These are phyloP conservation scores for Micromesistius poutassou DNA, from an alignment of 2,797 vertebrate species.

Conservation along the genomic window DNA sequence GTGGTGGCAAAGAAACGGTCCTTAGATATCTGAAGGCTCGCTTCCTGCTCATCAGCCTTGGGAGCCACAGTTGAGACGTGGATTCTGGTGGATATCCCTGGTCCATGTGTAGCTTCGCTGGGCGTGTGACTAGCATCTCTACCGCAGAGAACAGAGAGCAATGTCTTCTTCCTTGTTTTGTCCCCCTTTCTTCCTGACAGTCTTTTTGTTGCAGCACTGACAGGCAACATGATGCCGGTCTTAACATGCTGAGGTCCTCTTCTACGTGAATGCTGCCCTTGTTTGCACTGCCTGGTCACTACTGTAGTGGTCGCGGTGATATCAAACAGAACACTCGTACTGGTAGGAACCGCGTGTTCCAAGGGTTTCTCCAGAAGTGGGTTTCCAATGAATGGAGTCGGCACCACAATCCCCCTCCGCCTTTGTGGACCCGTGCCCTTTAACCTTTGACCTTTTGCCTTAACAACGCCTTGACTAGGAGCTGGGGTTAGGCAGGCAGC, in stretches of 20 bases:
- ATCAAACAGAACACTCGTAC: constrained; percentile 5
- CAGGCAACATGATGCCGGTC: constrained; percentile 19
- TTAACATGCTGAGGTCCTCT: constrained; percentile 33
- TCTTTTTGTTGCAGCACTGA: constrained; percentile 23
- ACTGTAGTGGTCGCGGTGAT: constrained; percentile 9
- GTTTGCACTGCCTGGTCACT: background rate
- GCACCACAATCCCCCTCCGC: constrained; percentile 47
- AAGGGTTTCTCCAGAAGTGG: constrained; percentile 14
- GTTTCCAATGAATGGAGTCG: constrained; percentile 27
- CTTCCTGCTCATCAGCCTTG: constrained; percentile 1
- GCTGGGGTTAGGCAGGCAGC: background rate
- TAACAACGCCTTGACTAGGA: constrained; percentile 31
- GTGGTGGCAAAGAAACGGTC: constrained; percentile 21
- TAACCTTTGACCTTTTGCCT: constrained; percentile 45
- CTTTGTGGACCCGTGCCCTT: constrained; percentile 46
- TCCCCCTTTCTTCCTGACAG: constrained; percentile 39
- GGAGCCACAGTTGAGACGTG: constrained; percentile 9
- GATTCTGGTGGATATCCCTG: constrained; percentile 28
- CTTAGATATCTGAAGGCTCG: background rate
- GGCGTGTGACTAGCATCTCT: background rate
- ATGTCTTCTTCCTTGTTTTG: constrained; percentile 29
- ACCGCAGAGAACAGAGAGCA: background rate
- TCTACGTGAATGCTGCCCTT: constrained; percentile 22
- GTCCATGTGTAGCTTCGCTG: constrained; percentile 32
- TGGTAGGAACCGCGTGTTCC: constrained; percentile 21